Evolutionary conservation across 2,888 invertebrate species (phyloP), one percentile per base, ranked within the genome.

Genomic region (Mimachlamys varia): DNA sequence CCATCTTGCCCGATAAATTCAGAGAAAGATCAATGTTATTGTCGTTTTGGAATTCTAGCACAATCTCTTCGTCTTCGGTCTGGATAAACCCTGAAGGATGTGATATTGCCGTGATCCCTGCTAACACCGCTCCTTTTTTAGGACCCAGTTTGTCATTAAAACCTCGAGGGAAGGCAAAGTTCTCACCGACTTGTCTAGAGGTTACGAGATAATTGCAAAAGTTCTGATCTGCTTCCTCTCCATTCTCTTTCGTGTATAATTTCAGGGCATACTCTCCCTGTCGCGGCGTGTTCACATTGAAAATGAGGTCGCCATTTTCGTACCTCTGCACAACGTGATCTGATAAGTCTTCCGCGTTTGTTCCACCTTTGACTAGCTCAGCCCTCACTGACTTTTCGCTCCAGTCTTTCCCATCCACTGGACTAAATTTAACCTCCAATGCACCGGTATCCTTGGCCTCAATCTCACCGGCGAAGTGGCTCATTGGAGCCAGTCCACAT

Each of bases 261-360:
- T 93, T 92, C 15, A 94, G 90, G 38, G 94, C 92, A 87, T 93
- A 94, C 93, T 94, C 94, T 0, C 94, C 94, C 38, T 90, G 89
- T 15, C 91, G 89, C 0, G 94, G 94, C 7, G 93, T 93, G 89
- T 92, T 92, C 3, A 92, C 92, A 88, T 94, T 94, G 49, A 94
- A 93, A 37, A 93, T 93, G 90, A 94, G 92, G 90, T 93, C 94
- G 90, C 93, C 93, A 89, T 93, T 92, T 92, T 94, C 94, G 5
- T 93, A 92, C 37, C 94, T 90, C 38, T 94, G 93, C 7, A 94
- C 92, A 2, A 92, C 93, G n/a, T 92, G 91, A 58, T 94, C 93
- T 7, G 93, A 88, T 55, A 94, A 90, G 76, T 93, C 93, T 38
- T 93, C 92, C 38, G 92, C 89, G 38, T 90, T 92, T 19, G 91